Conservation (phyloP, 2,113 vertebrate species). For the Callionymus lyra region DNA sequence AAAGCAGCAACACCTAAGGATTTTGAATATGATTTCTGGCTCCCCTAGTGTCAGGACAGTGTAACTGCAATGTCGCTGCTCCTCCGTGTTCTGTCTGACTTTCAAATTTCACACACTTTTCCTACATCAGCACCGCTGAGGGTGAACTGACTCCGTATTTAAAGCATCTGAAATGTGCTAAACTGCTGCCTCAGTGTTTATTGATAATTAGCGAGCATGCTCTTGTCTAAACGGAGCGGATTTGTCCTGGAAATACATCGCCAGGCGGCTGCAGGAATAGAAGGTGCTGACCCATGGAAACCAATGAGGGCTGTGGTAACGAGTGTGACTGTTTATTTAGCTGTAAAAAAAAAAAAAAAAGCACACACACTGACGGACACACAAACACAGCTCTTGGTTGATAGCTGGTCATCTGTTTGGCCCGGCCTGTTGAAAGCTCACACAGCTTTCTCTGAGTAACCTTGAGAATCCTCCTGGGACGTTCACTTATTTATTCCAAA, state of each 20-base stretch:
- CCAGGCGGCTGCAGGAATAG: conserved; percentile 19
- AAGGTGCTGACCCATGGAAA: conserved; percentile 24
- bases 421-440: conserved; percentile 24
- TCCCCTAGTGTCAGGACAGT: too few relatives aligned
- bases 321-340: conserved; percentile 15
- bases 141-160: conserved; percentile 19
- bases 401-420: conserved; percentile 13
- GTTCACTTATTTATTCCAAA: conserved; percentile 28
- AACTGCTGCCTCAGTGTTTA: conserved; percentile 16
- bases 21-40: too few relatives aligned
- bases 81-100: too few relatives aligned
- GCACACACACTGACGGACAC: conserved; percentile 4
- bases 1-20: too few relatives aligned
- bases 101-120: too few relatives aligned
- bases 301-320: conserved; percentile 28
- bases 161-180: too few relatives aligned
- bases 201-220: conserved; percentile 15
- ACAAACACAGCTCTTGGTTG: conserved; percentile 9
- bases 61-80: not conserved
- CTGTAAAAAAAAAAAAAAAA: conserved; percentile 6
- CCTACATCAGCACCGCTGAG: too few relatives aligned
- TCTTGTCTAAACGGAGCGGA: not conserved
- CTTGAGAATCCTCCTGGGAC: conserved; percentile 30
- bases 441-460: conserved; percentile 28
- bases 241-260: conserved; percentile 12